Evolutionary conservation across 2,797 vertebrate species (phyloP).

Genomic region (Lutjanus campechanus): DNA sequence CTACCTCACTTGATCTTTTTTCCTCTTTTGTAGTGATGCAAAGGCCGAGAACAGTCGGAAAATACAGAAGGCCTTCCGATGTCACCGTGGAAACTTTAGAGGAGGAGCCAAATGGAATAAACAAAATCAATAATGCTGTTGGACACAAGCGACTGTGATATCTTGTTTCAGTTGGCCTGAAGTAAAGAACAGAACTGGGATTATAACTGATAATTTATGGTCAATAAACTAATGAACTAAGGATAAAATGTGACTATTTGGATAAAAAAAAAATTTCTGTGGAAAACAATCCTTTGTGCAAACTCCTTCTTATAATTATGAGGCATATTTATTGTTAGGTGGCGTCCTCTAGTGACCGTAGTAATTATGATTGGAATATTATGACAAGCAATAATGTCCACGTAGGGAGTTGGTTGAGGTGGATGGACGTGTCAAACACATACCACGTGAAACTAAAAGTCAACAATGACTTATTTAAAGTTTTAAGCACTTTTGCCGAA

Average conservation of each 20-base stretch:
- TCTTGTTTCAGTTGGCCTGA: not conserved
- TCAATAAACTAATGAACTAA: not conserved
- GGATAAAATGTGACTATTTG: not conserved
- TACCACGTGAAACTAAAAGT: no score
- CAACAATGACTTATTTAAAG: no score
- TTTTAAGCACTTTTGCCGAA: no score
- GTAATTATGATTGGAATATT: no score
- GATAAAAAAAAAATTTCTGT: no score
- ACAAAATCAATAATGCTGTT: not conserved
- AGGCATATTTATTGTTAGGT: no score
- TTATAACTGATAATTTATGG: not conserved
- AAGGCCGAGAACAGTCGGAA: conserved; percentile 4
- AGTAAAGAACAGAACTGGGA: not conserved
- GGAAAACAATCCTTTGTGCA: no score
- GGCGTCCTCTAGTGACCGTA: no score
- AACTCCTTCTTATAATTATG: no score
- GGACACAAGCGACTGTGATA: conserved; percentile 1
- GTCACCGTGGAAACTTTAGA: not conserved
- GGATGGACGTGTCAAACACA: no score
- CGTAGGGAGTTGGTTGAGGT: no score
- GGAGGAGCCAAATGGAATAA: not conserved
- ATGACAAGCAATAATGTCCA: no score
- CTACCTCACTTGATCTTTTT: not conserved
- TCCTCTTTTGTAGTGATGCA: conserved; percentile 1
- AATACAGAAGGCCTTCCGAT: not conserved